Percentiles rank a stretch among this genome's conserved stretches.
phyloP scores from a whole-genome alignment of 2,113 vertebrate species.

The Osmerus eperlanus region DNA sequence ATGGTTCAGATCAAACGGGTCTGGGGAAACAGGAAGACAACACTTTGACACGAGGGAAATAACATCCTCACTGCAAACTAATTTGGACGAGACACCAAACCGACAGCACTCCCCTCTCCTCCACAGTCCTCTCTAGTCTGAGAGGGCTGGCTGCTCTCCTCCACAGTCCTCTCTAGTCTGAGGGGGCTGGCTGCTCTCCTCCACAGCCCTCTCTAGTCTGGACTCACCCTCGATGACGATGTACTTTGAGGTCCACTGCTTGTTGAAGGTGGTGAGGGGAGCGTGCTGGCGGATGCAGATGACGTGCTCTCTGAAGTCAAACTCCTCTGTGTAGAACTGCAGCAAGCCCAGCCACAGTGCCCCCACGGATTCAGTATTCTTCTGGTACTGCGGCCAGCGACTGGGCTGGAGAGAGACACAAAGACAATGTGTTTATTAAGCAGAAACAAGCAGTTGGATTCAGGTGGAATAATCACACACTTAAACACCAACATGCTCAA shows the following conservation, averaged over 20 bases:
- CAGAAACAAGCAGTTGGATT: too few species aligned
- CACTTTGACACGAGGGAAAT: background rate
- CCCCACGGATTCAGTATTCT: slow-evolving; percentile 86
- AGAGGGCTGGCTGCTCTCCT: background rate
- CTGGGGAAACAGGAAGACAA: slow-evolving; percentile 54
- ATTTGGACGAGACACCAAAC: background rate
- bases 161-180: background rate
- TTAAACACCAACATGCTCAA: background rate
- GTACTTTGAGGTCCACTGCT: slow-evolving; percentile 96
- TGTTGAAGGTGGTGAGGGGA: slow-evolving; percentile 94
- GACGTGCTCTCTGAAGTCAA: slow-evolving; percentile 94
- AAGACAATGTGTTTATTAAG: background rate
- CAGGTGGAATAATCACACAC: too few species aligned
- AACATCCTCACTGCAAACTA: background rate
- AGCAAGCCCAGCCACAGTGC: slow-evolving; percentile 91
- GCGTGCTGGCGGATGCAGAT: slow-evolving; percentile 84
- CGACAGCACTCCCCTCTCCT: background rate
- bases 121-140: background rate
- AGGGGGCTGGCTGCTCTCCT: background rate
- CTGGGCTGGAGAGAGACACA: slow-evolving; percentile 65
- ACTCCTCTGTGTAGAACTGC: slow-evolving; percentile 91
- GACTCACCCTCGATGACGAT: slow-evolving; percentile 92
- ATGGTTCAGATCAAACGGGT: slow-evolving; percentile 95
- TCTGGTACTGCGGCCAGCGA: slow-evolving; percentile 80
- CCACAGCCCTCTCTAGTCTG: background rate